phyloP scores from a whole-genome alignment of 2,797 vertebrate species.

The Lutjanus argentimaculatus region DNA sequence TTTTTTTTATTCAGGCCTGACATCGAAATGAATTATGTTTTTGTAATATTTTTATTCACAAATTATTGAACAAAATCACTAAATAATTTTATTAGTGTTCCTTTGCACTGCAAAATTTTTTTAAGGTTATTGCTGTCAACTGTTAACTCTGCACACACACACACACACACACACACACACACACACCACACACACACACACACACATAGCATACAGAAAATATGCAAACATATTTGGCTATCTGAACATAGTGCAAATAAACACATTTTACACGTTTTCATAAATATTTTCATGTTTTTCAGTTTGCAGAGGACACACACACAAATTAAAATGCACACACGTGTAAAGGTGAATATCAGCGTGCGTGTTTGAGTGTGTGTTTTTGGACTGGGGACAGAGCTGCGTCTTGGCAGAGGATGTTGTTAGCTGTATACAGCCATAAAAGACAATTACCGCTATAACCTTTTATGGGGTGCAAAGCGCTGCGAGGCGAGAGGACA shows the following conservation, averaged over 20 bases:
- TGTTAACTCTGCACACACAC: constrained; percentile 1
- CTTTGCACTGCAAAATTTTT: not conserved
- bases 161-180: constrained; percentile 14
- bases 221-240: not conserved
- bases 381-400: constrained; percentile 69
- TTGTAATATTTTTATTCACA: not conserved
- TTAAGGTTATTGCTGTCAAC: not conserved
- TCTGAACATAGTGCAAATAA: not conserved
- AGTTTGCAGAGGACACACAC: constrained; percentile 3
- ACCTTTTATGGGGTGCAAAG: constrained; percentile 98
- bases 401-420: constrained; percentile 88
- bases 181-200: constrained; percentile 16
- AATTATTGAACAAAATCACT: not conserved
- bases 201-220: not conserved
- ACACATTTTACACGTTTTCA: not conserved
- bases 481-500: constrained; percentile 88
- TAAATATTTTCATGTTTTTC: not conserved
- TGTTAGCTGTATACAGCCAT: constrained; percentile 91
- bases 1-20: constrained; percentile 26
- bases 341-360: constrained; percentile 16
- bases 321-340: not conserved
- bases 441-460: constrained; percentile 98
- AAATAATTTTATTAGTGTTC: no score
- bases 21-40: not conserved
- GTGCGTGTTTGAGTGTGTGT: constrained; percentile 30